Conservation (phyloP, 1,140 invertebrate species). For the Lepeophtheirus salmonis region DNA sequence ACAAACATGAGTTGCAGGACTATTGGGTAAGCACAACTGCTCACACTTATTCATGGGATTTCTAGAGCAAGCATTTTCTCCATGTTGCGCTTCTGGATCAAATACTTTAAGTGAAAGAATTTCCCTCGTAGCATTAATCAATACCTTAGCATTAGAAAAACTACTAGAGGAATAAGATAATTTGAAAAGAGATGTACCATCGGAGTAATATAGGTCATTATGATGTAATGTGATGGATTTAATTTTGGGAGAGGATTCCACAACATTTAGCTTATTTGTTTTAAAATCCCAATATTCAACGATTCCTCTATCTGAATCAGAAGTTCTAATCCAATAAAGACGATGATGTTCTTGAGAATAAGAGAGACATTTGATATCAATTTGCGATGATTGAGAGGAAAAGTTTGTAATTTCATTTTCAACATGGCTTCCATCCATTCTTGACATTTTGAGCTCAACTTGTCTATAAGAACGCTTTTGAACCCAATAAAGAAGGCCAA, state of each 20-base stretch:
- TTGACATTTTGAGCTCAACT: slow-evolving; percentile 38
- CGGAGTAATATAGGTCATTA: background rate
- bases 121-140: slow-evolving; percentile 32
- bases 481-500: slow-evolving; percentile 33
- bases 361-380: background rate
- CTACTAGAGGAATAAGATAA: background rate
- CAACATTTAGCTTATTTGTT: background rate
- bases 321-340: background rate
- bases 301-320: background rate
- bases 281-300: background rate
- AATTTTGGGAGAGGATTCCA: background rate
- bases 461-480: slow-evolving; percentile 25
- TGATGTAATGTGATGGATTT: background rate
- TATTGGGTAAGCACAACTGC: slow-evolving; percentile 55
- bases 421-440: slow-evolving; percentile 42
- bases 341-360: background rate
- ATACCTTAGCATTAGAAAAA: background rate
- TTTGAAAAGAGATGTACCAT: background rate
- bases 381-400: background rate
- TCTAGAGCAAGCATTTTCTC: slow-evolving; percentile 31
- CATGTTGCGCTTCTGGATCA: slow-evolving; percentile 39
- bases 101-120: slow-evolving; percentile 48
- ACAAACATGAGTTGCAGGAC: slow-evolving; percentile 36
- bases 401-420: background rate
- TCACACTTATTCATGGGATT: slow-evolving; percentile 42